Conservation (phyloP, 2,113 vertebrate genomes). For the Setophaga coronata region DNA sequence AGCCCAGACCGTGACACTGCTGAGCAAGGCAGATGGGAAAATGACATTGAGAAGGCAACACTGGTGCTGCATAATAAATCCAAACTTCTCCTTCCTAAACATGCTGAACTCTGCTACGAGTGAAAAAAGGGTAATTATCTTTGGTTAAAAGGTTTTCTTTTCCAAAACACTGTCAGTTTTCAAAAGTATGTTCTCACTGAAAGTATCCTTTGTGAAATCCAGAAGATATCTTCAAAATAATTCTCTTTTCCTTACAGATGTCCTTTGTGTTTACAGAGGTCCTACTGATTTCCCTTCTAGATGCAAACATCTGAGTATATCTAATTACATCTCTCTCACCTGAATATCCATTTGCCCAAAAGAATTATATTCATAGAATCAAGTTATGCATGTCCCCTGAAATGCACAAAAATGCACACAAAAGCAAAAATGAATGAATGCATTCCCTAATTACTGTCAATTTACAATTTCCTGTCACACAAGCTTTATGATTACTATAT, state of each 20-base stretch:
- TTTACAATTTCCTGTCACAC: not conserved
- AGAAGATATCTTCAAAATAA: not conserved
- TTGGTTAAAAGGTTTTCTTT: not conserved
- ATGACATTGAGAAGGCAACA: conserved; percentile 40
- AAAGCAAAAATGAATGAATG: conserved; percentile 18
- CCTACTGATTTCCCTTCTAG: not conserved
- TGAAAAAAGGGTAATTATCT: not conserved
- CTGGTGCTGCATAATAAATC: conserved; percentile 18
- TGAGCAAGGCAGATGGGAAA: conserved; percentile 42
- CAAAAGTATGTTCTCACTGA: not conserved
- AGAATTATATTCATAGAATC: not conserved
- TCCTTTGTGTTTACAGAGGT: not conserved
- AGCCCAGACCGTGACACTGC: not conserved
- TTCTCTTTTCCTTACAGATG: not conserved
- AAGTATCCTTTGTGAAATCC: not conserved
- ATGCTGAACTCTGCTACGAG: not conserved
- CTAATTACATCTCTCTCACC: not conserved
- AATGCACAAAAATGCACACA: not conserved
- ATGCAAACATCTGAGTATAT: not conserved
- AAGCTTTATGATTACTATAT: conserved; percentile 8
- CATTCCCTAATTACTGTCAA: not conserved
- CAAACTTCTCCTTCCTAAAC: not conserved
- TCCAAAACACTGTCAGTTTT: not conserved
- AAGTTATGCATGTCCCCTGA: not conserved
- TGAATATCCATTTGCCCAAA: not conserved